Base-by-base conservation (phyloP, 1,140 invertebrate species). In the Hyles euphorbiae region DNA sequence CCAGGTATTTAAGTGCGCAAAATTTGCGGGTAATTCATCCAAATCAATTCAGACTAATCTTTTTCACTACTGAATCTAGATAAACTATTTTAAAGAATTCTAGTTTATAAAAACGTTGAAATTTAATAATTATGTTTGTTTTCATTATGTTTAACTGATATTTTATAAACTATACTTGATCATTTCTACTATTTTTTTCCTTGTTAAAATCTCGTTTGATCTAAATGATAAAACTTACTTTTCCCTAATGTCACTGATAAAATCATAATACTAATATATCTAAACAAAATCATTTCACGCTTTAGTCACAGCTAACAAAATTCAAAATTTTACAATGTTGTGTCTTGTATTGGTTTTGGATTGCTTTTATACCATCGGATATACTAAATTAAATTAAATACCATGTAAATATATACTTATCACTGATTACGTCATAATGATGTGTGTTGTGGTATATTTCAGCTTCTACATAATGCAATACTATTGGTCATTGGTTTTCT, bases 261-360 rank as follows among this genome's bases (percentile, higher is more conserved):
- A 63, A 62, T 65, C 71, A 61, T 68, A 61, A 50, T 72, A 70
- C 67, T 76, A 75, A 76, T 74, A 56, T 74, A 76, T 68, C 36
- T 40, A 40, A 40, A 40, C 36, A 40, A 69, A 79, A 80, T 77
- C 83, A 86, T 85, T 63, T 87, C 83, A 88, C 81, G 85, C 85
- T 86, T 88, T 61, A 78, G 77, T 81, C 83, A 83, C 78, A 77
- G 78, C 83, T 87, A 88, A 88, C 84, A 79, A 89, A 89, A 89
- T 88, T 89, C 85, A 68, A 89, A 89, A 89, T 89, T 88, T 62
- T 67, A 74, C 64, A 72, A 83, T 88, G 88, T 88, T 90, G 88
- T 89, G 86, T 90, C 88, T 90, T 90, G 88, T 89, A 90, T 90
- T 89, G 88, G 88, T 89, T 87, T 81, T 82, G 74, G 74, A 87